Percentiles rank a stretch among this genome's conserved stretches.
These are phyloP conservation scores for Tinamus major DNA, from an alignment of 2,797 vertebrate species.

Conservation along the genomic window DNA sequence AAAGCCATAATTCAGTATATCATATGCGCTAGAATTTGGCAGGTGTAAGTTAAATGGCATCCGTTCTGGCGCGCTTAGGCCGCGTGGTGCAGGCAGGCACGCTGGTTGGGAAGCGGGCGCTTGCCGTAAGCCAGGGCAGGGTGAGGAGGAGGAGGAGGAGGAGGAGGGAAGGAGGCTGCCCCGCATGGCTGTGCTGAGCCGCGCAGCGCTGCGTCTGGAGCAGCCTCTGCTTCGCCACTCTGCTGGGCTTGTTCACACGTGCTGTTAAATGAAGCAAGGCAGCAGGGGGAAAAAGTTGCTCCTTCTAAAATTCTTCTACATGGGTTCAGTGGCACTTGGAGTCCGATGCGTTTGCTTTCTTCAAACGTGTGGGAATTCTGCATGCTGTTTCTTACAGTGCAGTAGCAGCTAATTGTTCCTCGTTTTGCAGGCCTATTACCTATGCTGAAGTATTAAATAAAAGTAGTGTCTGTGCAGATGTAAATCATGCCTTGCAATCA, in stretches of 20 bases:
- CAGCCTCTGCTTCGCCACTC: constrained; percentile 62
- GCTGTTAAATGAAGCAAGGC: constrained; percentile 29
- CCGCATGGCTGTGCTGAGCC: too few relatives aligned
- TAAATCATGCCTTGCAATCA: background rate
- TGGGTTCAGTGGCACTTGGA: background rate
- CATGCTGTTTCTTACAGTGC: background rate
- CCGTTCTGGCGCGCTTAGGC: background rate
- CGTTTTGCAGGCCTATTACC: background rate
- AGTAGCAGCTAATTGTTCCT: background rate
- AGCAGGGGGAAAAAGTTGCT: background rate
- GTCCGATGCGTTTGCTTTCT: background rate
- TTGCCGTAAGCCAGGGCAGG: background rate
- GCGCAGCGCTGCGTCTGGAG: background rate
- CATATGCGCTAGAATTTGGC: background rate
- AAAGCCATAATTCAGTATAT: background rate
- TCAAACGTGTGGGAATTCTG: background rate
- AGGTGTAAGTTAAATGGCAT: background rate
- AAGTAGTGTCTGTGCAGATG: background rate
- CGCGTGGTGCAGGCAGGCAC: background rate
- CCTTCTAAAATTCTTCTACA: background rate
- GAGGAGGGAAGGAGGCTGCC: too few relatives aligned
- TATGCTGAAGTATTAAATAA: background rate
- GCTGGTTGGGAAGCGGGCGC: background rate
- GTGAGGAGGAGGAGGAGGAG: background rate
- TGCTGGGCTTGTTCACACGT: background rate